Evolutionary conservation across 2,888 invertebrate genomes (phyloP).

Genomic region (Epirrhoe alternata): DNA sequence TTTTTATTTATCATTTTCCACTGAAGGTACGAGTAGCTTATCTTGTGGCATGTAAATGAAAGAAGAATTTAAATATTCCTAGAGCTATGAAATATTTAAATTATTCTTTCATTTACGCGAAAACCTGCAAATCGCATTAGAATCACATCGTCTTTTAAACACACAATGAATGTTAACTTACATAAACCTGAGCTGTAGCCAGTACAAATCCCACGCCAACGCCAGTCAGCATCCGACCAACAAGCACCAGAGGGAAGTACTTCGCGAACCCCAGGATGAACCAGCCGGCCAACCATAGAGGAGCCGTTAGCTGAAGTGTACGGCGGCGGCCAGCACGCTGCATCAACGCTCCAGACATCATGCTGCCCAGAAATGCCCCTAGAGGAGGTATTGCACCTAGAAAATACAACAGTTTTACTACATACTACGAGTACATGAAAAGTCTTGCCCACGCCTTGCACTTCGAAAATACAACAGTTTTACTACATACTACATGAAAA

Average conservation of each 20-base stretch:
- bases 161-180: conserved; percentile 61
- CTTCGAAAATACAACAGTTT: conserved; percentile 57
- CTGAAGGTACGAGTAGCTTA: too few species aligned
- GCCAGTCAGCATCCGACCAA: conserved; percentile 85
- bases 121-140: too few species aligned
- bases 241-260: conserved; percentile 72
- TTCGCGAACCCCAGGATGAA: conserved; percentile 81
- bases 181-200: conserved; percentile 87
- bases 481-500: background rate
- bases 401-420: conserved; percentile 16
- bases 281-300: conserved; percentile 84
- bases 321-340: conserved; percentile 82
- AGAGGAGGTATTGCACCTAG: conserved; percentile 84
- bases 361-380: conserved; percentile 84
- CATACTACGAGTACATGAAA: too few species aligned
- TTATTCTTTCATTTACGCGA: too few species aligned
- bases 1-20: too few species aligned
- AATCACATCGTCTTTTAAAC: background rate
- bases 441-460: too few species aligned
- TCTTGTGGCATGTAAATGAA: too few species aligned
- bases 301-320: conserved; percentile 78
- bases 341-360: conserved; percentile 82
- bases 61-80: too few species aligned
- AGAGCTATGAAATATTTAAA: too few species aligned
- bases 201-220: conserved; percentile 85